These are phyloP conservation scores for Callospermophilus lateralis DNA, from an alignment of 2,113 vertebrate species.

Conservation along the genomic window DNA sequence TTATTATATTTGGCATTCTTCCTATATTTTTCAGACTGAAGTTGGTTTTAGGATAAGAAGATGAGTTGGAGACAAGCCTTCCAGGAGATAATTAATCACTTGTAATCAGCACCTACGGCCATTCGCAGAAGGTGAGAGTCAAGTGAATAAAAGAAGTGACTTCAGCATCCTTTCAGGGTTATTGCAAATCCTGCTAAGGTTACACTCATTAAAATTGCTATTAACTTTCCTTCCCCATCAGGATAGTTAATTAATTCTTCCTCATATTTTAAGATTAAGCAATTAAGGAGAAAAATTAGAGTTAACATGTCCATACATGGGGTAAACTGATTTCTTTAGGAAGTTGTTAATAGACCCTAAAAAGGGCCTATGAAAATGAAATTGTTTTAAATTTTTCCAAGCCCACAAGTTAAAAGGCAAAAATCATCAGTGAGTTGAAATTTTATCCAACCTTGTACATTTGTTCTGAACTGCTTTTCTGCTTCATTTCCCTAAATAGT, in stretches of 20 bases:
- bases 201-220: conserved; percentile 79
- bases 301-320: conserved; percentile 47
- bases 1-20: conserved; percentile 25
- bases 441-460: background rate
- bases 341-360: conserved; percentile 43
- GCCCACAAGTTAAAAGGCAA: conserved; percentile 22
- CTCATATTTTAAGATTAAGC: conserved; percentile 72
- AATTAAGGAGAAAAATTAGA: conserved; percentile 65
- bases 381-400: conserved; percentile 12
- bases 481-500: background rate
- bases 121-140: conserved; percentile 70
- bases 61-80: conserved; percentile 56
- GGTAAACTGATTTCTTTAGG: conserved; percentile 61
- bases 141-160: conserved; percentile 67
- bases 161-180: conserved; percentile 62
- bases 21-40: conserved; percentile 34
- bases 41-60: conserved; percentile 19
- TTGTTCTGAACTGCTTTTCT: background rate
- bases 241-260: conserved; percentile 77
- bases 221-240: conserved; percentile 74
- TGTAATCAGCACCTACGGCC: conserved; percentile 55
- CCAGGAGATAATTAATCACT: conserved; percentile 72
- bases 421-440: background rate
- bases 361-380: conserved; percentile 36
- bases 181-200: conserved; percentile 74